Conservation (phyloP, 2,797 vertebrate genomes). For the Urocyon cinereoargenteus region DNA sequence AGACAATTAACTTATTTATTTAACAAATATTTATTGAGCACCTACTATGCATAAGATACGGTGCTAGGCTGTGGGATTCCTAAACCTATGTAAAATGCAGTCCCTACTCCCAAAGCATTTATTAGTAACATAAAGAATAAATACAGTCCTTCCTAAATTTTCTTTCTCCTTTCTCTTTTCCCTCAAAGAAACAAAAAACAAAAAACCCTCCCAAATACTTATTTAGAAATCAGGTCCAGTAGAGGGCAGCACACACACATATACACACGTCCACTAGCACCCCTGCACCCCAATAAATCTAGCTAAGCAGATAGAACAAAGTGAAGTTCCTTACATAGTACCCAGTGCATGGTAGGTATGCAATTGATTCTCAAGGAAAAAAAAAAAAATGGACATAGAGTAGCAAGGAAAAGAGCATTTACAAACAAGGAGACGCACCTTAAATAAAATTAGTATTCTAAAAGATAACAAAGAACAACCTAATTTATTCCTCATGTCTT, state of each 20-base stretch:
- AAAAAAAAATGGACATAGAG: neutral
- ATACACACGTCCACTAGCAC: neutral
- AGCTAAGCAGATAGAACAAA: neutral
- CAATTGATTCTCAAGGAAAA: neutral
- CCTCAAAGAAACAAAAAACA: neutral
- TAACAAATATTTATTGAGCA: conserved; percentile 16
- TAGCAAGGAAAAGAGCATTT: conserved; percentile 32
- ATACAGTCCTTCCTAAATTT: neutral
- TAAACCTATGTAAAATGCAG: neutral
- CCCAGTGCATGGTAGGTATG: neutral
- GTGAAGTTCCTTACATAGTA: neutral
- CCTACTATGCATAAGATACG: neutral
- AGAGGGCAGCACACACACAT: conserved; percentile 64
- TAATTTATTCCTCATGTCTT: conserved; percentile 69
- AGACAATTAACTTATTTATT: neutral
- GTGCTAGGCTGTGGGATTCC: neutral
- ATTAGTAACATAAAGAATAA: conserved; percentile 17
- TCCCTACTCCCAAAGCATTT: neutral
- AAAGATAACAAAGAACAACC: conserved; percentile 63
- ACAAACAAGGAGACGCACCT: conserved; percentile 54
- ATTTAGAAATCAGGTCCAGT: conserved; percentile 63
- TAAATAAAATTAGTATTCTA: conserved; percentile 75
- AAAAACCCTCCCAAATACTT: neutral
- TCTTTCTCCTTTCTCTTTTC: neutral
- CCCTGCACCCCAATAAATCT: neutral